Conservation (phyloP, 2,888 invertebrate species). For the Cephus runcator region DNA sequence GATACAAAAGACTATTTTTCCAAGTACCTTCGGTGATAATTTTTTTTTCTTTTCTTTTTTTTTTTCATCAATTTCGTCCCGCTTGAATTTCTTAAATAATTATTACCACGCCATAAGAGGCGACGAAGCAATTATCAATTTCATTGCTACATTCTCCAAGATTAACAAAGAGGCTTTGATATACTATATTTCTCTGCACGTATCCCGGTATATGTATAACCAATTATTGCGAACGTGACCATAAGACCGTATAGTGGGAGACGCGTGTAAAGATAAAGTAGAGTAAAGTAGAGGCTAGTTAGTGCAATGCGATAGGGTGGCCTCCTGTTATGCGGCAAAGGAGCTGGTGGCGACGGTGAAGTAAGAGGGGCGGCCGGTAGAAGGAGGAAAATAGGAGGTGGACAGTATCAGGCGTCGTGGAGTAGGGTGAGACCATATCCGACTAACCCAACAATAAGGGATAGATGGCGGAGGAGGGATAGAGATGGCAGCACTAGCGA, state of each 20-base stretch:
- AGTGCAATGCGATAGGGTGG: slow-evolving; percentile 5
- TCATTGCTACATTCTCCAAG: background rate
- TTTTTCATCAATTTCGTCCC: background rate
- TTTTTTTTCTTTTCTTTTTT: too few species aligned
- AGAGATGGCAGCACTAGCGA: slow-evolving; percentile 16
- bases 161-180: background rate
- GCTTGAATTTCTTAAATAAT: background rate
- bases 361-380: slow-evolving; percentile 19
- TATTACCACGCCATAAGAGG: background rate
- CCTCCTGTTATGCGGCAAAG: slow-evolving; percentile 10
- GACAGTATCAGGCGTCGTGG: slow-evolving; percentile 8
- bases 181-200: background rate
- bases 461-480: slow-evolving; percentile 10
- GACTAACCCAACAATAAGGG: slow-evolving; percentile 14
- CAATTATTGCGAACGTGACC: background rate
- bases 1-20: background rate
- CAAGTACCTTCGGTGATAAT: background rate
- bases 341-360: slow-evolving; percentile 8
- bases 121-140: background rate
- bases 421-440: background rate
- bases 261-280: background rate
- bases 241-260: background rate
- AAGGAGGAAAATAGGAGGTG: slow-evolving; percentile 15
- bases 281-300: slow-evolving; percentile 10
- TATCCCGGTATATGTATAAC: background rate